These are phyloP conservation scores for Rhagium mordax DNA, from an alignment of 2,888 invertebrate genomes.

Conservation along the genomic window DNA sequence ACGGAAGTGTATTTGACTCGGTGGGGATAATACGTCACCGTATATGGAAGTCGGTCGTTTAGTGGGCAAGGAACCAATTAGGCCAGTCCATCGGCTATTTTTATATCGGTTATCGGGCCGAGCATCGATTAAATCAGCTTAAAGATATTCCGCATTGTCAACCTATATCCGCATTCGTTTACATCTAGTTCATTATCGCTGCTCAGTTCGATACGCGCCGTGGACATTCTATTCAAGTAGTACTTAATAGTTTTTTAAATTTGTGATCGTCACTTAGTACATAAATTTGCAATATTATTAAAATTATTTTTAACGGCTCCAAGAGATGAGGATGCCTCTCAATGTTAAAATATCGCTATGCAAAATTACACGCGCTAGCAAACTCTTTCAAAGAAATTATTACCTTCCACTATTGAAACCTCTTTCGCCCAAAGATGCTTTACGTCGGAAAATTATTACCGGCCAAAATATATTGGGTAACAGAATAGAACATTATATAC, in stretches of 20 bases:
- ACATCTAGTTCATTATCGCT: constrained; percentile 62
- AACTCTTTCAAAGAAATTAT: constrained; percentile 85
- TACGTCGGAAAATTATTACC: constrained; percentile 84
- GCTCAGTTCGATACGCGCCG: constrained; percentile 55
- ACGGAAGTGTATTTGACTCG: constrained; percentile 66
- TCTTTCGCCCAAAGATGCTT: constrained; percentile 86
- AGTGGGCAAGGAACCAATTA: constrained; percentile 57
- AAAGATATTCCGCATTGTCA: constrained; percentile 52
- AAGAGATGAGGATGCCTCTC: constrained; percentile 60
- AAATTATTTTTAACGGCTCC: not conserved
- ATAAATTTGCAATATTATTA: not conserved
- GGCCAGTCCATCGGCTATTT: constrained; percentile 62
- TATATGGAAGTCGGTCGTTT: constrained; percentile 67
- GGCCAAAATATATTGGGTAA: constrained; percentile 78
- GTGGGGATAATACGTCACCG: constrained; percentile 68
- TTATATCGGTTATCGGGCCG: constrained; percentile 60
- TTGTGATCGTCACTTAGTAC: not conserved
- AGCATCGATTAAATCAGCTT: constrained; percentile 53
- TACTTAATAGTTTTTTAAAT: constrained; percentile 43
- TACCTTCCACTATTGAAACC: constrained; percentile 87
- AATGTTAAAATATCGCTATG: constrained; percentile 74
- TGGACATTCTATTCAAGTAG: constrained; percentile 50
- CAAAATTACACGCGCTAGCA: constrained; percentile 85
- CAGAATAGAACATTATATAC: constrained; percentile 81
- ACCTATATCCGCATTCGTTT: constrained; percentile 56